phyloP scores from a whole-genome alignment of 2,888 invertebrate genomes.

The Agapostemon virescens region DNA sequence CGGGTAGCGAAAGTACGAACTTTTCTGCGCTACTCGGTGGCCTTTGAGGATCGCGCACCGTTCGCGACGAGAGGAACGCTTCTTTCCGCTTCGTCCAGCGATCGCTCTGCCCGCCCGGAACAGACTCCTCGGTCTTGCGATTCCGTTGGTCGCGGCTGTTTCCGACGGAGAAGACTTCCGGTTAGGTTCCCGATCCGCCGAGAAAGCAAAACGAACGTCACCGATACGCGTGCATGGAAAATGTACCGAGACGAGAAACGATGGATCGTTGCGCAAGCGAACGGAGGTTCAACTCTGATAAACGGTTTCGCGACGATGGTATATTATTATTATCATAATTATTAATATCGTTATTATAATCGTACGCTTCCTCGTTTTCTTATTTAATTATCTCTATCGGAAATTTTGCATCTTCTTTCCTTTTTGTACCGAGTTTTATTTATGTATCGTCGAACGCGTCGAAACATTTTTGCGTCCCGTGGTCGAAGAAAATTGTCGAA shows the following conservation, averaged over 20 bases:
- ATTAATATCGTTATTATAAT: conserved; percentile 17
- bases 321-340: background rate
- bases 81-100: conserved; percentile 36
- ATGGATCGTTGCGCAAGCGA: background rate
- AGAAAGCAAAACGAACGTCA: too few species aligned
- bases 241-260: background rate
- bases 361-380: conserved; percentile 1
- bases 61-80: conserved; percentile 26
- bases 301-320: background rate
- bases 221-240: too few species aligned
- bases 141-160: conserved; percentile 31
- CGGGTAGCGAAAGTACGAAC: conserved; percentile 62
- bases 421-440: conserved; percentile 1
- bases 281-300: too few species aligned
- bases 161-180: too few species aligned
- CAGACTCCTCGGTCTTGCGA: conserved; percentile 35
- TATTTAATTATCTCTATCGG: conserved; percentile 7
- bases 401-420: background rate
- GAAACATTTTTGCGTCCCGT: background rate
- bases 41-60: conserved; percentile 50
- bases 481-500: background rate
- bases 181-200: too few species aligned
- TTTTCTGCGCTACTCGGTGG: conserved; percentile 55
- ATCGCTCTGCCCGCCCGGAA: conserved; percentile 2
- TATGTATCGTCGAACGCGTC: background rate